Evolutionary conservation across 2,888 invertebrate species (phyloP).

Genomic region (Reticulitermes lucifugus): DNA sequence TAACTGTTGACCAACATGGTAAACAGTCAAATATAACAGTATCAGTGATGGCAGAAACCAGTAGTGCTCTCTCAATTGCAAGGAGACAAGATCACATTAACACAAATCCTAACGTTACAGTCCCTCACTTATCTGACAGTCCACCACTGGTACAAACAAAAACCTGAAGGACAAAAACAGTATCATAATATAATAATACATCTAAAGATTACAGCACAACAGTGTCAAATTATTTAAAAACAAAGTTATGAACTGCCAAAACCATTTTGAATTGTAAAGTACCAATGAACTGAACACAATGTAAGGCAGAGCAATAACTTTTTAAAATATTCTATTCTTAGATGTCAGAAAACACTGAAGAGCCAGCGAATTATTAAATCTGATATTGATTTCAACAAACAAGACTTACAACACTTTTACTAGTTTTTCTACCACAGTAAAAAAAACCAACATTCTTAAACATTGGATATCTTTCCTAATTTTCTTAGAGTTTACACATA

Average conservation of each 20-base stretch:
- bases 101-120: neutral
- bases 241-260: conserved; percentile 2
- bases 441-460: conserved; percentile 28
- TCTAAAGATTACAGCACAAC: neutral
- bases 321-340: conserved; percentile 15
- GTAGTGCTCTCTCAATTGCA: neutral
- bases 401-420: conserved; percentile 33
- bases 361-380: conserved; percentile 24
- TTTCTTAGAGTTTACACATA: conserved; percentile 20
- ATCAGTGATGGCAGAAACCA: conserved; percentile 1
- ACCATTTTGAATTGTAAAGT: neutral
- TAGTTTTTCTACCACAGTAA: conserved; percentile 39
- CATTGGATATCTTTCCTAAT: conserved; percentile 33
- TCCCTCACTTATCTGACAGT: neutral
- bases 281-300: conserved; percentile 8
- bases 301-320: neutral
- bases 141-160: conserved; percentile 18
- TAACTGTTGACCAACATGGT: neutral
- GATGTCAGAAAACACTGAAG: conserved; percentile 29
- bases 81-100: no score
- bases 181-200: conserved; percentile 21
- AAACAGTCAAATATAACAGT: conserved; percentile 26
- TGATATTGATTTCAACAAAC: conserved; percentile 41
- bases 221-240: conserved; percentile 8
- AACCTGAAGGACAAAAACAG: conserved; percentile 13